These are phyloP conservation scores for Nasonovia ribisnigri DNA, from an alignment of 2,888 invertebrate genomes.

Conservation along the genomic window DNA sequence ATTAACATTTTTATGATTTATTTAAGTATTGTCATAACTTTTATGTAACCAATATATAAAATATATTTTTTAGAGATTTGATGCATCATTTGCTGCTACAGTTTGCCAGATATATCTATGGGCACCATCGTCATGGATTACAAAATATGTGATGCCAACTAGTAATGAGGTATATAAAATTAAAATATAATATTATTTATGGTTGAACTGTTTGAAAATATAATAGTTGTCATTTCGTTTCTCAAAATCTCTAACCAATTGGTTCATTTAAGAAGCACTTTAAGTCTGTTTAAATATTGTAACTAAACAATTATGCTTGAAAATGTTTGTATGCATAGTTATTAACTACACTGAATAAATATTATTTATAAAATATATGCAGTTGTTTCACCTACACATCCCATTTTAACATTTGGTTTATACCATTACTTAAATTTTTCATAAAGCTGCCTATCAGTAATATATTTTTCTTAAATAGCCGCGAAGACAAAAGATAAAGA, in stretches of 20 bases:
- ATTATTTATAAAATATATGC: background rate
- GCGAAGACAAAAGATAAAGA: too few species aligned
- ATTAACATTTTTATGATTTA: background rate
- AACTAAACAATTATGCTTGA: background rate
- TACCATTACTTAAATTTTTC: too few species aligned
- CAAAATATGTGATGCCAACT: conserved; percentile 72
- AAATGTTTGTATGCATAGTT: background rate
- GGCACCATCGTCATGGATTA: conserved; percentile 81
- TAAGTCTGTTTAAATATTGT: background rate
- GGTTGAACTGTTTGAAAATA: background rate
- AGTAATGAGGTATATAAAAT: conserved; percentile 75
- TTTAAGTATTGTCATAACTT: background rate
- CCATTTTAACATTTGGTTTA: background rate
- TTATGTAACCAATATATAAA: background rate
- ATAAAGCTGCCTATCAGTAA: too few species aligned
- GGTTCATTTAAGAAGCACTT: background rate
- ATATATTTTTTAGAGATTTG: conserved; percentile 72
- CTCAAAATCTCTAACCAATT: background rate
- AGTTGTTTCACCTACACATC: background rate
- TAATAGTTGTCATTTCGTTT: background rate
- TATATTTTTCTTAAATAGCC: too few species aligned
- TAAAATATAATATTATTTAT: background rate
- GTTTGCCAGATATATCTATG: conserved; percentile 81
- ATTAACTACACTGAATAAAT: background rate
- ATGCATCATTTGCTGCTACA: conserved; percentile 81